Evolutionary conservation across 1,140 invertebrate species (phyloP), one percentile per base, ranked within the genome.

Genomic region (Macrobrachium nipponense): DNA sequence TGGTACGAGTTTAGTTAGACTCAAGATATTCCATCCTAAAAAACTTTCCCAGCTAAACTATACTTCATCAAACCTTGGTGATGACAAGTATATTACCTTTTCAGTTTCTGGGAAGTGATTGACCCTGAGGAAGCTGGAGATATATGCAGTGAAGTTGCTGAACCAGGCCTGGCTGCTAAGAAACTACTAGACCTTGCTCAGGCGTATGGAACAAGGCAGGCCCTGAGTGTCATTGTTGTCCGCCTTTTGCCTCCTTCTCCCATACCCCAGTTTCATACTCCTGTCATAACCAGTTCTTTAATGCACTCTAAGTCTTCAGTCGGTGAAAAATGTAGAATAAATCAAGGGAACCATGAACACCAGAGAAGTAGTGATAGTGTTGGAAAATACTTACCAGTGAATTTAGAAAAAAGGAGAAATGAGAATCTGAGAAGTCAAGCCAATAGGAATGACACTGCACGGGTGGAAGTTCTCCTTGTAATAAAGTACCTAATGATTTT

Each of bases 91-190:
- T 51, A 51, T 51, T 51, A 12, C 8, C 20, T n/a, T 86, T 86
- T 51, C 75, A 86, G 84, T 64, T 75, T 86, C 36, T 86, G 84
- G 84, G 84, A 86, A 18, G 84, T 86, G 23, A 80, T 86, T 14
- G 84, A 61, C 23, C 59, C 84, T 73, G 58, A 79, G 12, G 84
- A 86, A 62, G 84, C 78, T 11, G 77, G 66, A 7, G 66, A 80
- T 43, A 44, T 86, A 7, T 86, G 84, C 27, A 73, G 77, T 27
- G 68, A 75, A 62, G 51, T 86, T 36, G 61, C 12, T 18, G 84
- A 80, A 60, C 77, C 84, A 80, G 77, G 76, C 5, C 61, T 70
- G 61, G 84, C 84, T 61, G 84, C 84, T 23, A 86, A 86, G 68
- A 66, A 62, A 10, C 84, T 86, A n/a, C 36, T 86, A 17, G 84